Base-by-base conservation (phyloP, 2,888 invertebrate species). In the Pammene aurita region DNA sequence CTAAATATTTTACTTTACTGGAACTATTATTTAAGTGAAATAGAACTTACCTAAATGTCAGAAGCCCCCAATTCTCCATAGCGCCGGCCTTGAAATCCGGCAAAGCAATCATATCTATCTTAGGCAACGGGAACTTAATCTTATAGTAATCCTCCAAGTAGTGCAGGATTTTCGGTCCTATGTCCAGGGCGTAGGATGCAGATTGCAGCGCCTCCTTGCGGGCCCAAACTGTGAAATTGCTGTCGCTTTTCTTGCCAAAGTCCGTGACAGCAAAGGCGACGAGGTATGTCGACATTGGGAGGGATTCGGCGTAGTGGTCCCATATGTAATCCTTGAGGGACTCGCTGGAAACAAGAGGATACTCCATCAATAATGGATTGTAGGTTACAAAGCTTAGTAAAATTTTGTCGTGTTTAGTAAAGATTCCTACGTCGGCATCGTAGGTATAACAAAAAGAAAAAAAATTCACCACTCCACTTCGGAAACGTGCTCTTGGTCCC, bases 41-140 rank as follows among this genome's bases (percentile, higher is more conserved):
- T 4, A 16, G 1, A 16, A 74, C 78, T 76, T 78, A 95, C 95
- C 95, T 94, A 84, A 95, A 97, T 0, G 96, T 96, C 10, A 96
- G 94, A 18, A 96, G 83, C 0, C 97, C 97, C 96, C 96, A 97
- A 82, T 97, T 97, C 83, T 97, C 98, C 97, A 98, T 98, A 0
- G 97, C 98, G 0, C 96, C 97, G 2, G 96, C 96, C 64, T 95
- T 94, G 81, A 98, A 98, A 84, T 98, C 98, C 0, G 98, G 98
- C 69, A 98, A 88, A 0, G 97, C 98, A n/a, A 97, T 95, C 97
- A 98, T 96, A 82, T 98, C 98, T 72, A 96, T 94, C 88, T 98
- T 98, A 0, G 96, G 95, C 63, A 98, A 80, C 0, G 96, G 96
- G 80, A 96, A 98, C 26, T 94, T 89, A 46, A 96, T 95, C 74